Evolutionary conservation across 2,113 vertebrate genomes (phyloP), one percentile per base, ranked within the genome.

Genomic region (Thryonomys swinderianus): DNA sequence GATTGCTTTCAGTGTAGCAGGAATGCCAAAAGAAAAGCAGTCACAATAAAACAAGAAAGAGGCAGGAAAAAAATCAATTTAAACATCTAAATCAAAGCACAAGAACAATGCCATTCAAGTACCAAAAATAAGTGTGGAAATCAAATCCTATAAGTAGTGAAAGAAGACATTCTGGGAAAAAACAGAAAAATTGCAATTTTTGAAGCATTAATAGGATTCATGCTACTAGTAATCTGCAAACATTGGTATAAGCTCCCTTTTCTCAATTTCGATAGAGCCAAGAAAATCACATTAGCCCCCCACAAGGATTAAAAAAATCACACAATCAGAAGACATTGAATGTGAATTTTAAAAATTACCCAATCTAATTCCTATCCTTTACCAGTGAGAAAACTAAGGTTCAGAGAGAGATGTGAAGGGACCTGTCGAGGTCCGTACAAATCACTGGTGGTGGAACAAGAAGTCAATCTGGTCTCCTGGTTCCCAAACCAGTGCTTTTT

Each of bases 71-170:
- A 67, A 92, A 95, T 84, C 95, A 66, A 42, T 37, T 73, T 34
- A 55, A 76, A 88, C 96, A 88, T 55, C 2, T 32, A 88, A 93
- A 91, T 94, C 85, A 95, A 84, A 90, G 88, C 90, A 96, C 17
- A 59, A 82, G 57, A 90, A 96, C 80, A 92, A 66, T 55, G 83
- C 53, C 86, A 84, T 55, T 74, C 64, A 62, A 95, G 34, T 30
- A 27, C 74, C 55, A 96, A 61, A 53, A 90, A 6, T 53, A 85
- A 67, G n/a, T 37, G 23, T 23, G 34, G 13, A 85, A 85, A 88
- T 59, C 51, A 85, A 11, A 34, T 86, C 17, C 79, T 95, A 0
- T 83, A 93, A 89, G 1, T 32, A 88, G 45, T 85, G 0, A 0
- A 95, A 79, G 0, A 0, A 89, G 96, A 61, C 12, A 45, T 66